Base-by-base conservation (phyloP, 2,888 invertebrate genomes). In the Timema podura region DNA sequence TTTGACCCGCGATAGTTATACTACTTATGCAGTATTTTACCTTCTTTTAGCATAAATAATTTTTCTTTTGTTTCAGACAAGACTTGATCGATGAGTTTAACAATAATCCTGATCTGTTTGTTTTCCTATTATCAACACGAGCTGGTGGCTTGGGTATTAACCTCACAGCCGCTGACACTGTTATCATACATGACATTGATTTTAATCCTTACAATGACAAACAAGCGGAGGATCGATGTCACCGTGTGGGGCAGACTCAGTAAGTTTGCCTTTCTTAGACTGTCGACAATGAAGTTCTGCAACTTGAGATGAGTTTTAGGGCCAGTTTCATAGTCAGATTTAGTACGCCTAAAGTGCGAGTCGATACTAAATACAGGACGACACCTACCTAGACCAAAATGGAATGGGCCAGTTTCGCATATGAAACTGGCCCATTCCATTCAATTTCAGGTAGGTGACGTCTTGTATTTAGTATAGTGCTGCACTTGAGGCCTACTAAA, bases 141-240 rank as follows among this genome's bases (percentile, higher is more conserved):
- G 98, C 98, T 0, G 98, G 98, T 48, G 98, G 98, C n/a, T 85
- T 96, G 67, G 96, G 96, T 69, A 96, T 96, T 78, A 96, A 96
- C 84, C 86, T 96, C 74, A 95, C 95, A 0, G 90, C 95, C 0
- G 98, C 98, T 0, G 96, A 98, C 83, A 93, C 93, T 11, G 98
- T 98, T 75, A 91, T 96, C 76, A 91, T 98, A 74, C 97, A 98
- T 81, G 98, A 98, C 79, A 95, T 98, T 67, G 98, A 98, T 84
- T 97, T 96, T 81, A 98, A 98, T 84, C 98, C 98, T 0, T 97
- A 98, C 82, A 98, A 98, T 81, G 98, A 98, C 81, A 97, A 96
- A 81, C 96, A 97, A 82, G 98, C 98, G 0, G 97, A 98, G 80
- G 98, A 98, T 83, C 85, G 91, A 79, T 90, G 86, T 77, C 88